These are phyloP conservation scores for Epiblema foenella DNA, from an alignment of 2,888 invertebrate genomes.

Conservation along the genomic window DNA sequence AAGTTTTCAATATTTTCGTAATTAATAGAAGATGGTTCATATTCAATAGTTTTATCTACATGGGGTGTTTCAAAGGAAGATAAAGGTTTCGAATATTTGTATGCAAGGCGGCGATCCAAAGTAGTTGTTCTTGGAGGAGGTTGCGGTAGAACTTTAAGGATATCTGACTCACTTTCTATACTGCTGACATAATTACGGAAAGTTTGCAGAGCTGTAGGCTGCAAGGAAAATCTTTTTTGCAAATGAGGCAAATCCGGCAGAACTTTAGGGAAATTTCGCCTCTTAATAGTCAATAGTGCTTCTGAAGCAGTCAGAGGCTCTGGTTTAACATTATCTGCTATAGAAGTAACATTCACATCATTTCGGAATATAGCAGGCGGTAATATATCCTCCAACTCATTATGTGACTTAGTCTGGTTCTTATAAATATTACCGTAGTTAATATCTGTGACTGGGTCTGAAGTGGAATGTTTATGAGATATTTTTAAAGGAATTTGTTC, in stretches of 20 bases:
- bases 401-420: constrained; percentile 62
- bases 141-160: constrained; percentile 85
- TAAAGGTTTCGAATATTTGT: constrained; percentile 71
- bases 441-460: constrained; percentile 88
- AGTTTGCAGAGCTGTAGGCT: constrained; percentile 80
- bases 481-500: constrained; percentile 77
- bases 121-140: constrained; percentile 92
- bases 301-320: constrained; percentile 87
- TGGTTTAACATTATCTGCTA: constrained; percentile 80
- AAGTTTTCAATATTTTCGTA: constrained; percentile 74
- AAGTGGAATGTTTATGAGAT: constrained; percentile 87
- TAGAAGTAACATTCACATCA: constrained; percentile 91
- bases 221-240: constrained; percentile 87
- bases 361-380: constrained; percentile 80
- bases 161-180: constrained; percentile 66
- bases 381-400: constrained; percentile 64
- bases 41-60: constrained; percentile 60
- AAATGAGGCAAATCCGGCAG: constrained; percentile 89
- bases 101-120: constrained; percentile 84
- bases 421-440: constrained; percentile 74
- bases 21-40: constrained; percentile 53
- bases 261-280: constrained; percentile 93
- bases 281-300: constrained; percentile 89
- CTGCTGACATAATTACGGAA: constrained; percentile 66
- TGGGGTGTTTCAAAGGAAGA: constrained; percentile 70